Evolutionary conservation across 2,797 vertebrate genomes (phyloP).

Genomic region (Periophthalmus magnuspinnatus): DNA sequence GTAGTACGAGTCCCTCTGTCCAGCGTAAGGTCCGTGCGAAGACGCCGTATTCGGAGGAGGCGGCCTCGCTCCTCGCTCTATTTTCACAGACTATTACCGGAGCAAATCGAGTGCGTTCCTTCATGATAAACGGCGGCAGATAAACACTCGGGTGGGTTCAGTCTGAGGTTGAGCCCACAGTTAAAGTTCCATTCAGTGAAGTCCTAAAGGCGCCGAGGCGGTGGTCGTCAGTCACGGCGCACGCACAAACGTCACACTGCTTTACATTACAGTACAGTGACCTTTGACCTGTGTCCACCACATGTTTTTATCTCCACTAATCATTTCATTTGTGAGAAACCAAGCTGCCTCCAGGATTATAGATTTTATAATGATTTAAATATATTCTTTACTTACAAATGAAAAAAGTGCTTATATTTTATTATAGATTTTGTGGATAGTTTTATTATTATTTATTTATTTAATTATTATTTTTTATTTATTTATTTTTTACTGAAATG

Average conservation of each 20-base stretch:
- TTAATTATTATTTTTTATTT: too few species aligned
- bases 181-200: constrained; percentile 28
- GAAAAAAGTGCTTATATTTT: too few species aligned
- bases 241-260: constrained; percentile 30
- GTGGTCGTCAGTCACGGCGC: constrained; percentile 13
- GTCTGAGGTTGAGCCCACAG: constrained; percentile 19
- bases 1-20: not conserved
- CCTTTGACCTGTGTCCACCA: constrained; percentile 14
- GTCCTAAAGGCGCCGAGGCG: constrained; percentile 22
- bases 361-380: too few species aligned
- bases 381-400: too few species aligned
- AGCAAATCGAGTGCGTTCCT: constrained; percentile 1
- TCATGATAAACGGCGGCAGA: constrained; percentile 15
- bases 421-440: too few species aligned
- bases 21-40: not conserved
- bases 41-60: not conserved
- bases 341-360: not conserved
- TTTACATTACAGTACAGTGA: constrained; percentile 29
- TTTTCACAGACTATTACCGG: constrained; percentile 3
- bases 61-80: not conserved
- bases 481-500: too few species aligned
- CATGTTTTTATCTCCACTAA: constrained; percentile 14
- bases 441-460: too few species aligned
- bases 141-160: constrained; percentile 17
- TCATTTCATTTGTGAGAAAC: constrained; percentile 16